These are phyloP conservation scores for Tringa solitaria DNA, from an alignment of 2,113 vertebrate species.

Conservation along the genomic window DNA sequence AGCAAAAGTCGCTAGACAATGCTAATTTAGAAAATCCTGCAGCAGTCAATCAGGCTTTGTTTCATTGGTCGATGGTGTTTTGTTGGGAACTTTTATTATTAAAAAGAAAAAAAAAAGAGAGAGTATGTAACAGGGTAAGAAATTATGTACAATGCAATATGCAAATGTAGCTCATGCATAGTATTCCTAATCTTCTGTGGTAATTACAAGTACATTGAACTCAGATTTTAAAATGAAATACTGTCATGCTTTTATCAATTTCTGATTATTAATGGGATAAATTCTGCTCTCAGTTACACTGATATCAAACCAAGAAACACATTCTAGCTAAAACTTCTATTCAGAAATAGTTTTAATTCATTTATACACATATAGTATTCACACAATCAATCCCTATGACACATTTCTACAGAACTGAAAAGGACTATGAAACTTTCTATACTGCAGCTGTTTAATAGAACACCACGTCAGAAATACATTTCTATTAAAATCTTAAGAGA, in stretches of 20 bases:
- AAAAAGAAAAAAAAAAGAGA: background rate
- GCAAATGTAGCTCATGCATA: background rate
- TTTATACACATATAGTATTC: background rate
- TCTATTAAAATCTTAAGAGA: background rate
- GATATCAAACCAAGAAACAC: background rate
- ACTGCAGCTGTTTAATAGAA: background rate
- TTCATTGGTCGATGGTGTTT: background rate
- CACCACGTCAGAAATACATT: background rate
- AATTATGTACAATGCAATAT: background rate
- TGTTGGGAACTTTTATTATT: background rate
- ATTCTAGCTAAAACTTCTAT: background rate
- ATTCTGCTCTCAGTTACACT: background rate
- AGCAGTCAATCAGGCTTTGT: background rate
- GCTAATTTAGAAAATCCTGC: constrained; percentile 51
- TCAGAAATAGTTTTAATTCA: background rate
- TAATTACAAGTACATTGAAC: background rate
- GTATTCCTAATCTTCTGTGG: background rate
- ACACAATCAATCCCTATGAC: background rate
- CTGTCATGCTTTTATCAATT: background rate
- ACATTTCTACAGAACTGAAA: background rate
- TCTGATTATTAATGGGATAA: background rate
- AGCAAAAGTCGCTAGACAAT: constrained; percentile 25
- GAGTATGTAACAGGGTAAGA: background rate
- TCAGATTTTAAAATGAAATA: constrained; percentile 8
- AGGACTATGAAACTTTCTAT: background rate